Evolutionary conservation across 1,140 invertebrate species (phyloP).

Genomic region (Ectropis grisescens): DNA sequence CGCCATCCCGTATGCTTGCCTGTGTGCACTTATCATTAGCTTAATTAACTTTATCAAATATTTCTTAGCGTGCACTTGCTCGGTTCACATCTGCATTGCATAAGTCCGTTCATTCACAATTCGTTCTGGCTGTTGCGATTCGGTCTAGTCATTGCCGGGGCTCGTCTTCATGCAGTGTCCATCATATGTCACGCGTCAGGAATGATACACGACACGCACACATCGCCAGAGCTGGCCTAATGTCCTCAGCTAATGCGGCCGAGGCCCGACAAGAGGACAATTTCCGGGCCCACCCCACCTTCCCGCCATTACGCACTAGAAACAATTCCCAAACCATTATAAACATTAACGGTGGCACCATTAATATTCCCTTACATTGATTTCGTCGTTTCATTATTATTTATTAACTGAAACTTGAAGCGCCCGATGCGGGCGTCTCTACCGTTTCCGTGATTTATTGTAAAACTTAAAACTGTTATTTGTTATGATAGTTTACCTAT

Average conservation of each 20-base stretch:
- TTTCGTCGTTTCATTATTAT: slow-evolving; percentile 26
- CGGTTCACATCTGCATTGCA: too few relatives aligned
- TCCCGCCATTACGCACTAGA: slow-evolving; percentile 49
- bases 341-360: slow-evolving; percentile 47
- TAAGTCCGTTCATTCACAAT: too few relatives aligned
- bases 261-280: slow-evolving; percentile 56
- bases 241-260: slow-evolving; percentile 51
- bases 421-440: too few relatives aligned
- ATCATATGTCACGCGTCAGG: slow-evolving; percentile 33
- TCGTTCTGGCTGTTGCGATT: too few relatives aligned
- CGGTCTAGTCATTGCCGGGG: slow-evolving; percentile 18
- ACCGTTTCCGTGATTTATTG: too few relatives aligned
- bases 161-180: slow-evolving; percentile 7
- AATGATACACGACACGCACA: slow-evolving; percentile 45
- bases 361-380: slow-evolving; percentile 26
- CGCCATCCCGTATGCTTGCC: too few relatives aligned
- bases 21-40: too few relatives aligned
- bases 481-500: slow-evolving; percentile 6
- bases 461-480: too few relatives aligned
- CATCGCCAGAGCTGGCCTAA: slow-evolving; percentile 38
- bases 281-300: slow-evolving; percentile 57
- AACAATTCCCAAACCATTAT: slow-evolving; percentile 58
- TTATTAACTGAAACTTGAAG: slow-evolving; percentile 16
- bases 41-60: too few relatives aligned
- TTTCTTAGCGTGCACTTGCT: too few relatives aligned